Percentiles rank a stretch among this genome's conserved stretches.
phyloP scores from a whole-genome alignment of 2,888 invertebrate genomes.

The Eupithecia centaureata region DNA sequence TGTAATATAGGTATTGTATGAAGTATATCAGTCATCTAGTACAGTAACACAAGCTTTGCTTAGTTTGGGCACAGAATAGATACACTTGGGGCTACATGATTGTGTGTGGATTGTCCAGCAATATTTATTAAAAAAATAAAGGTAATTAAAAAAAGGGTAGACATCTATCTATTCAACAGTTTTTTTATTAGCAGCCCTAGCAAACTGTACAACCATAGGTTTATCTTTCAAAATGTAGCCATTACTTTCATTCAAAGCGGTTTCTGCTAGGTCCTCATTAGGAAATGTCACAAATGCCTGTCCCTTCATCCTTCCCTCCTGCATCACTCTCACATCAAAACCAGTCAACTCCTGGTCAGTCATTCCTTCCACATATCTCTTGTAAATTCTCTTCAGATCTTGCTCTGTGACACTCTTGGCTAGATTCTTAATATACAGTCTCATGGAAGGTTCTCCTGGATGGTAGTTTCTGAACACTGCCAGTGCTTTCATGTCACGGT shows the following conservation, averaged over 20 bases:
- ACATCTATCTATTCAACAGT: slow-evolving; percentile 51
- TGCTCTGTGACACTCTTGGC: slow-evolving; percentile 90
- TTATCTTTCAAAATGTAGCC: slow-evolving; percentile 93
- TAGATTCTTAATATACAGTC: slow-evolving; percentile 97
- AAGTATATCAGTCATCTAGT: too few relatives aligned
- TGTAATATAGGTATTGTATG: too few relatives aligned
- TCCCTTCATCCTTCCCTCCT: slow-evolving; percentile 97
- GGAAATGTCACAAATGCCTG: slow-evolving; percentile 96
- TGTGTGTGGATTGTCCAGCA: too few relatives aligned
- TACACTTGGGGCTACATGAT: too few relatives aligned
- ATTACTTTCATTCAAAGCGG: slow-evolving; percentile 93
- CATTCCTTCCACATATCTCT: slow-evolving; percentile 83
- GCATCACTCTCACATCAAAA: slow-evolving; percentile 92
- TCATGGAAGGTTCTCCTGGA: slow-evolving; percentile 90
- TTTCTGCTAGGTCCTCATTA: slow-evolving; percentile 86
- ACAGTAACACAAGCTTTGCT: too few relatives aligned
- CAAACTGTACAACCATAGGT: slow-evolving; percentile 96
- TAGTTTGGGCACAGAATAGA: too few relatives aligned
- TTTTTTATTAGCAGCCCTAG: slow-evolving; percentile 78
- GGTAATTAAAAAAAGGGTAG: background rate
- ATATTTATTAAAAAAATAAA: too few relatives aligned
- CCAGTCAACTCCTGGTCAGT: slow-evolving; percentile 73
- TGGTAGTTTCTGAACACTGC: slow-evolving; percentile 94
- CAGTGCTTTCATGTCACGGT: slow-evolving; percentile 88
- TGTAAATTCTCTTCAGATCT: slow-evolving; percentile 91